Percentiles rank a stretch among this genome's conserved stretches.
Evolutionary conservation across 2,888 invertebrate genomes (phyloP).

Genomic region (Heliconius ethilla): DNA sequence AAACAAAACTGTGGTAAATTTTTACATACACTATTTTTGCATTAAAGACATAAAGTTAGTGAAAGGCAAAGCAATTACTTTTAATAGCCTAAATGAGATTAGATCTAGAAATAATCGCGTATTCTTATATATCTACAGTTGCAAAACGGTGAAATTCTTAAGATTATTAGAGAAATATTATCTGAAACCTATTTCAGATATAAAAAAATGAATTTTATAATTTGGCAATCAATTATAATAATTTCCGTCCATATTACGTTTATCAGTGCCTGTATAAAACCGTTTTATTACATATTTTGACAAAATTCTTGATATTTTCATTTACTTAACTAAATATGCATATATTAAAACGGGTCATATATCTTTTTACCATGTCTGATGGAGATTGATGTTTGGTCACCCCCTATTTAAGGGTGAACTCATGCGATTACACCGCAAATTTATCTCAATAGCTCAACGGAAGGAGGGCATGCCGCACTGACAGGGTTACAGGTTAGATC

Average conservation of each 20-base stretch:
- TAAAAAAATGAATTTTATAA: too few species aligned
- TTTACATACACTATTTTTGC: background rate
- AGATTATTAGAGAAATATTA: too few species aligned
- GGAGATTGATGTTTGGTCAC: slow-evolving; percentile 29
- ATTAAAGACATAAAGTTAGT: background rate
- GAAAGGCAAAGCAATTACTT: background rate
- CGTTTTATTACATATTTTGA: background rate
- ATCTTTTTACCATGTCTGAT: slow-evolving; percentile 23
- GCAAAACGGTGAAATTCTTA: background rate
- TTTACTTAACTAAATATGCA: slow-evolving; percentile 6
- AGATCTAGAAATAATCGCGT: background rate
- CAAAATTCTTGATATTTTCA: background rate
- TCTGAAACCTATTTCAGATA: too few species aligned
- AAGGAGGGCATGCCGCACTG: background rate
- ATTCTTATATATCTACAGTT: background rate
- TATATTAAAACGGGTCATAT: slow-evolving; percentile 8
- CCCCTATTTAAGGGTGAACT: slow-evolving; percentile 29
- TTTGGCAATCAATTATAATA: too few species aligned
- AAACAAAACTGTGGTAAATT: too few species aligned
- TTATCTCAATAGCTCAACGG: slow-evolving; percentile 31
- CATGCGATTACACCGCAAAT: slow-evolving; percentile 30
- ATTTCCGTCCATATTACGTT: background rate
- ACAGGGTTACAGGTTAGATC: slow-evolving; percentile 23
- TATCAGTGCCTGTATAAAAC: background rate
- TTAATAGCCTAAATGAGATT: background rate